A percentile compares a stretch with the other conserved stretches of the same genome.
Conservation (phyloP, 2,888 invertebrate genomes). For the Margaritifera margaritifera region DNA sequence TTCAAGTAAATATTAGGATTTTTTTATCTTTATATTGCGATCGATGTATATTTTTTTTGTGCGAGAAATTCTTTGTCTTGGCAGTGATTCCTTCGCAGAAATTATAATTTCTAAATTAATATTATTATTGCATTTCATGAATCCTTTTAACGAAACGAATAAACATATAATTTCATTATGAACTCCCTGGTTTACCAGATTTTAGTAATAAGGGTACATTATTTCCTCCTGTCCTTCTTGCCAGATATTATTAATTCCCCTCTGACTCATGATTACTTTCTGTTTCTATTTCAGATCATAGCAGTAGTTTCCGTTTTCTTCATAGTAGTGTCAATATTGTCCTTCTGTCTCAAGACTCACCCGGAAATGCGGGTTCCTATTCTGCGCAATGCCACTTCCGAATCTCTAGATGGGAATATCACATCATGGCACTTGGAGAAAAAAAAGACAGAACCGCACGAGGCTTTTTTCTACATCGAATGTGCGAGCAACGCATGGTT, state of each 20-base stretch:
- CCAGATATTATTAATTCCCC: background rate
- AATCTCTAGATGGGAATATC: constrained; percentile 49
- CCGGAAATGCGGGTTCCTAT: constrained; percentile 79
- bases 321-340: constrained; percentile 95
- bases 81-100: too few relatives aligned
- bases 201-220: background rate
- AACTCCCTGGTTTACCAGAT: too few relatives aligned
- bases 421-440: constrained; percentile 85
- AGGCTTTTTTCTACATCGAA: constrained; percentile 93
- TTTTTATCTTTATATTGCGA: too few relatives aligned
- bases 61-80: too few relatives aligned
- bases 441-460: constrained; percentile 93
- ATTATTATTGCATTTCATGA: too few relatives aligned
- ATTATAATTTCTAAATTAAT: too few relatives aligned
- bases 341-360: constrained; percentile 97
- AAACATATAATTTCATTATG: too few relatives aligned
- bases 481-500: constrained; percentile 96
- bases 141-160: too few relatives aligned
- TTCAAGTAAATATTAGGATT: too few relatives aligned
- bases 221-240: background rate
- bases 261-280: constrained; percentile 4
- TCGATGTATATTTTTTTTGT: too few relatives aligned
- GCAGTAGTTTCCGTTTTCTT: constrained; percentile 95
- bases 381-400: constrained; percentile 65
- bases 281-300: constrained; percentile 83